These are phyloP conservation scores for Chironomus riparius DNA, from an alignment of 2,888 invertebrate species.

Conservation along the genomic window DNA sequence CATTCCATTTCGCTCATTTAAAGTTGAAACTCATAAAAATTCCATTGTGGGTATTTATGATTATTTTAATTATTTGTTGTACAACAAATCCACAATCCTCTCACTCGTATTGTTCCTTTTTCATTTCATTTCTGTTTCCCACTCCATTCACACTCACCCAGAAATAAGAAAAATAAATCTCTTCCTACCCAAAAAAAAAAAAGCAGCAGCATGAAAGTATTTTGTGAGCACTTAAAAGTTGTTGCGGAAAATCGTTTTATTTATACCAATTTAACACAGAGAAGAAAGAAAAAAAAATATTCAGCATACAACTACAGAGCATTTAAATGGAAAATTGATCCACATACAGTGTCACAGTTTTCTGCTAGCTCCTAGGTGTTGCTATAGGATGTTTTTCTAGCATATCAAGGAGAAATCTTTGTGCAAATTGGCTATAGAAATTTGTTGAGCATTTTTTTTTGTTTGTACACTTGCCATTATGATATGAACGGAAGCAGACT, in stretches of 20 bases:
- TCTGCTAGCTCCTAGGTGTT: not conserved
- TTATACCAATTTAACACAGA: conserved; percentile 22
- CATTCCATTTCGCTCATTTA: too few relatives aligned
- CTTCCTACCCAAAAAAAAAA: not conserved
- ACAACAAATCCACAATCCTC: too few relatives aligned
- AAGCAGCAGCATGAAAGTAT: too few relatives aligned
- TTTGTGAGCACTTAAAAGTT: conserved; percentile 11
- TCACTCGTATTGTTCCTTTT: too few relatives aligned
- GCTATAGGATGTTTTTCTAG: not conserved
- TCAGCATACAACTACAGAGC: conserved; percentile 15
- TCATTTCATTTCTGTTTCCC: too few relatives aligned
- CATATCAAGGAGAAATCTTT: not conserved
- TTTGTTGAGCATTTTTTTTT: not conserved
- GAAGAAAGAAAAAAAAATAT: not conserved
- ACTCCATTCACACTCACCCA: too few relatives aligned
- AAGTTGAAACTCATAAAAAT: too few relatives aligned
- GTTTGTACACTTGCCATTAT: not conserved
- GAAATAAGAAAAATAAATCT: not conserved
- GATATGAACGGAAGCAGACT: not conserved
- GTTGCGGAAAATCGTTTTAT: conserved; percentile 27
- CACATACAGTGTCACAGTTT: not conserved
- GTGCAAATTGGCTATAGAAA: conserved; percentile 14
- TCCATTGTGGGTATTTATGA: too few relatives aligned
- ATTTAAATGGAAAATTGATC: conserved; percentile 27
- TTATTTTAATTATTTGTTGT: too few relatives aligned